These are phyloP conservation scores for Apostichopus leukothele DNA, from an alignment of 53 echinoderm and acorn worm genomes.

Conservation along the genomic window DNA sequence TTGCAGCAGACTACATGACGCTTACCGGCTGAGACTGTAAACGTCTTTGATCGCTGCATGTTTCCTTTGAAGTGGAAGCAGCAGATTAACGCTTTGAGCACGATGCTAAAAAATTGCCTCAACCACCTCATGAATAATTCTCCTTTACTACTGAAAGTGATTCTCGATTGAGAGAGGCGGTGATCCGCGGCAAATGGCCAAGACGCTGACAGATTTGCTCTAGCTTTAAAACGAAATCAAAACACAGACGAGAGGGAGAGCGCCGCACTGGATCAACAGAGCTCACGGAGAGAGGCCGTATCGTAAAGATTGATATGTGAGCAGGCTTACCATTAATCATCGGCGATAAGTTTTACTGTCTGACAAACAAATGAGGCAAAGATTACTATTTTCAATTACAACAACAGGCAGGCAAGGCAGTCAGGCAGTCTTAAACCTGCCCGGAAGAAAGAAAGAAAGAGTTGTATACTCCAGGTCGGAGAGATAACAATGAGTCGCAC, in stretches of 20 bases:
- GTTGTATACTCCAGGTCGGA: background rate
- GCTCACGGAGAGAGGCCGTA: background rate
- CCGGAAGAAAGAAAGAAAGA: background rate
- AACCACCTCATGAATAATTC: constrained; percentile 37
- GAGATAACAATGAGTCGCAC: background rate
- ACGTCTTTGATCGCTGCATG: constrained; percentile 14
- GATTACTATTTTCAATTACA: background rate
- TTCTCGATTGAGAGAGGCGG: constrained; percentile 25
- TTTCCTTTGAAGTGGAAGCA: constrained; percentile 25
- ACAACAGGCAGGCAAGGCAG: background rate
- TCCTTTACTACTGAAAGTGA: constrained; percentile 17
- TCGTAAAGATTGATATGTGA: constrained; percentile 7
- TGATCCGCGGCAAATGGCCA: constrained; percentile 28
- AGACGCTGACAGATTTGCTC: constrained; percentile 19
- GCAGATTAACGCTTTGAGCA: constrained; percentile 28
- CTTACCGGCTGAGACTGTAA: background rate
- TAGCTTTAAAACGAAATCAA: constrained; percentile 14
- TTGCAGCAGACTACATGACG: constrained; percentile 7
- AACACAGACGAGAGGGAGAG: background rate
- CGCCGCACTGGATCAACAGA: constrained; percentile 27
- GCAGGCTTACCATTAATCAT: background rate
- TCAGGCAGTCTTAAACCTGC: background rate
- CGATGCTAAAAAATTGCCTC: background rate
- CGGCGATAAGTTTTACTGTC: constrained; percentile 21
- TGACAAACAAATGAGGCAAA: constrained; percentile 23